Base-by-base conservation (phyloP, 1,140 invertebrate genomes). In the Batillaria attramentaria region DNA sequence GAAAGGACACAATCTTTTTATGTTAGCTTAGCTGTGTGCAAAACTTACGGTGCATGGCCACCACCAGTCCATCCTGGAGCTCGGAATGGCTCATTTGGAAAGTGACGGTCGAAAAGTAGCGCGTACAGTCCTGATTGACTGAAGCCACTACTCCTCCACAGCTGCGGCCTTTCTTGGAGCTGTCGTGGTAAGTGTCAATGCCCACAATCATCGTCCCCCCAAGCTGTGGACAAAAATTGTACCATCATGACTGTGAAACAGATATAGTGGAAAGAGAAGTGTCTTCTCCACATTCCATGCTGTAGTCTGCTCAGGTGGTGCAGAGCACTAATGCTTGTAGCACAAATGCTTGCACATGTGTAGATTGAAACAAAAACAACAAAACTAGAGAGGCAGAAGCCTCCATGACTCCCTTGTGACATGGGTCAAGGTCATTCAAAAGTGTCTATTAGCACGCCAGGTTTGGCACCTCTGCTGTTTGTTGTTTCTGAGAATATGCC, bases 181-280 rank as follows among this genome's bases (percentile, higher is more conserved):
- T 91, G 72, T 97, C 94, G 89, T 98, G 97, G 88, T 96, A 98
- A 0, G 95, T 94, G 85, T 98, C 97, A 28, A 98, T 94, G 20
- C 97, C 97, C 82, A 95, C 93, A 1, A 98, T 92, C 97, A 89
- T 89, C 20, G 84, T 35, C 10, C 84, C 83, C 60, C 81, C 88
- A 77, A 90, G 57, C 89, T 90, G 74, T 16, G 78, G 85, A n/a
- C n/a, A 41, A 69, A 39, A 33, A 69, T 35, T 16, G 5, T 6
- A 66, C 3, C 62, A 62, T 6, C 24, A 24, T 50, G 46, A 50
- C 10, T 50, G 10, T 50, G 46, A 8, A 50, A 13, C 46, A n/a
- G n/a, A n/a, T n/a, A n/a, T n/a, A n/a, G n/a, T n/a, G n/a, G n/a
- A n/a, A n/a, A n/a, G n/a, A n/a, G n/a, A n/a, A n/a, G n/a, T n/a